Percentiles rank a stretch among this genome's conserved stretches.
These are phyloP conservation scores for Bedellia somnulentella DNA, from an alignment of 2,888 invertebrate genomes.

Conservation along the genomic window DNA sequence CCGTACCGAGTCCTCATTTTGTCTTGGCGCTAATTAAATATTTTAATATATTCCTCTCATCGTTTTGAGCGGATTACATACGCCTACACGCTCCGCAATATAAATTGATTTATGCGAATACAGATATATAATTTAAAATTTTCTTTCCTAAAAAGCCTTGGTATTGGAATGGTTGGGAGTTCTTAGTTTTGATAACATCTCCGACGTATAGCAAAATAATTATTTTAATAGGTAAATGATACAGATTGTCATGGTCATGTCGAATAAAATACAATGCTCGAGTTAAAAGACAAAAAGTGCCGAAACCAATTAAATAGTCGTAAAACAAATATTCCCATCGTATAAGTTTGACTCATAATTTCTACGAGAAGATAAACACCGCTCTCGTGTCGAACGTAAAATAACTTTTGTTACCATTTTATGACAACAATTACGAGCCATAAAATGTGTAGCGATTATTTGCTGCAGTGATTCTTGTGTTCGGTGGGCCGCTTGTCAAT, in stretches of 20 bases:
- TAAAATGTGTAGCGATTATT: slow-evolving; percentile 57
- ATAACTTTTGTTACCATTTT: slow-evolving; percentile 59
- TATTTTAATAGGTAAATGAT: too few relatives aligned
- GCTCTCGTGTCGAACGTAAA: slow-evolving; percentile 54
- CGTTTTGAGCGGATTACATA: slow-evolving; percentile 7
- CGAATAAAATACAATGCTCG: too few relatives aligned
- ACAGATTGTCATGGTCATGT: too few relatives aligned
- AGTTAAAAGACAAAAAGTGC: too few relatives aligned
- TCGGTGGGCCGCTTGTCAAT: too few relatives aligned
- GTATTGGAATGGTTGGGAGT: too few relatives aligned
- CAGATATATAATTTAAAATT: slow-evolving; percentile 4
- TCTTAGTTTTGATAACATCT: too few relatives aligned
- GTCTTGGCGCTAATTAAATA: slow-evolving; percentile 40
- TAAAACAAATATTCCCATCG: slow-evolving; percentile 43
- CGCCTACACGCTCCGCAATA: slow-evolving; percentile 4
- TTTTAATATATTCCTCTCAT: slow-evolving; percentile 45
- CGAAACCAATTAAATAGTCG: slow-evolving; percentile 42
- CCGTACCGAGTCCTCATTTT: slow-evolving; percentile 16
- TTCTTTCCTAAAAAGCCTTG: too few relatives aligned
- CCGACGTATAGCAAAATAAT: too few relatives aligned
- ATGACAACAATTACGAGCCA: slow-evolving; percentile 60
- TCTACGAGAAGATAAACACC: slow-evolving; percentile 46
- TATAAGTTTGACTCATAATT: slow-evolving; percentile 34
- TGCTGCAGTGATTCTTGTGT: slow-evolving; percentile 50
- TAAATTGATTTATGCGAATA: slow-evolving; percentile 4